Evolutionary conservation across 2,113 vertebrate genomes (phyloP).

Genomic region (Catharus fuscescens): DNA sequence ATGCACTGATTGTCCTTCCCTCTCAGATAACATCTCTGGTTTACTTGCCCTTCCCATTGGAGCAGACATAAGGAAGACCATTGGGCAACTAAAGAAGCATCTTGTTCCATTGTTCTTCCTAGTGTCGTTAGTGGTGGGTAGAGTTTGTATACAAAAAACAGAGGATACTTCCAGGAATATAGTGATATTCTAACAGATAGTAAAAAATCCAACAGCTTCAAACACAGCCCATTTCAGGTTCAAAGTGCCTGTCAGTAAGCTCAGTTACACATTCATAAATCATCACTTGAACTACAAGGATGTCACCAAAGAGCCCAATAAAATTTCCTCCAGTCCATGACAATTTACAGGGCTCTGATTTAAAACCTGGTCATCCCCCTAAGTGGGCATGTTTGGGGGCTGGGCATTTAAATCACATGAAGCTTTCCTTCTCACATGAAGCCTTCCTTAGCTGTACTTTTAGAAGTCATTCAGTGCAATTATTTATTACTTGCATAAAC

Average conservation of each 20-base stretch:
- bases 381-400: neutral
- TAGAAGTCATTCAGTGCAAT: neutral
- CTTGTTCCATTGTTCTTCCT: neutral
- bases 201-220: neutral
- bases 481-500: neutral
- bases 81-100: neutral
- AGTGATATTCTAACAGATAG: neutral
- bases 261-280: neutral
- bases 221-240: neutral
- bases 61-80: neutral
- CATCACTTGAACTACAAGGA: neutral
- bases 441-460: neutral
- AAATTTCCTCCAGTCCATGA: neutral
- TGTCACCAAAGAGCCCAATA: neutral
- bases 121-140: neutral
- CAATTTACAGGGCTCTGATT: constrained; percentile 2
- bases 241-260: neutral
- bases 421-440: neutral
- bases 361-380: neutral
- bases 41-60: neutral
- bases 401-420: neutral
- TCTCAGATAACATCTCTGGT: neutral
- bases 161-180: neutral
- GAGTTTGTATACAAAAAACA: neutral
- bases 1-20: neutral